Percentiles rank a stretch among this genome's conserved stretches.
Evolutionary conservation across 2,113 vertebrate species (phyloP).

Genomic region (Brachirus orientalis): DNA sequence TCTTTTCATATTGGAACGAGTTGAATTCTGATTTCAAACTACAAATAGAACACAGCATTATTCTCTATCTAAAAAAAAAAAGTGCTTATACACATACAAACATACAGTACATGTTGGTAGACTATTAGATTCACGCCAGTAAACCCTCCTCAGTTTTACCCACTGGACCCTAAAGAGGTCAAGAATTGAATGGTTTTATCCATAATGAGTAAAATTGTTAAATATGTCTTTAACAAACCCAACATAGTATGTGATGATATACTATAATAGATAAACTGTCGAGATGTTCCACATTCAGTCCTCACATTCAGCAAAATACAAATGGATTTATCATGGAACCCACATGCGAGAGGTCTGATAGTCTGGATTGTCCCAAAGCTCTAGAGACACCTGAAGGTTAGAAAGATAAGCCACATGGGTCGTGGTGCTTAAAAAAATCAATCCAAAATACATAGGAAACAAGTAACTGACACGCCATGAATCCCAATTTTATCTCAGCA

Average conservation of each 20-base stretch:
- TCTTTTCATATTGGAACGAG: too few relatives aligned
- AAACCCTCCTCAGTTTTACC: too few relatives aligned
- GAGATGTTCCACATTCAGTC: background rate
- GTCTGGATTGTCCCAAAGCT: conserved; percentile 9
- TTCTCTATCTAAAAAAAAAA: too few relatives aligned
- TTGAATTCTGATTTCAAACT: too few relatives aligned
- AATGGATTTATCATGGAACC: background rate
- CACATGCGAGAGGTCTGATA: background rate
- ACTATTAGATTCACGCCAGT: too few relatives aligned
- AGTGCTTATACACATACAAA: too few relatives aligned
- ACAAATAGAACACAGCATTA: too few relatives aligned
- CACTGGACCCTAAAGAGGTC: too few relatives aligned
- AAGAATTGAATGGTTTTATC: background rate
- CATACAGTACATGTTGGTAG: too few relatives aligned
- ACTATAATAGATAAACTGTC: background rate
- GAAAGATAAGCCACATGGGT: conserved; percentile 20
- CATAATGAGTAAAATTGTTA: background rate
- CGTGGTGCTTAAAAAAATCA: conserved; percentile 36
- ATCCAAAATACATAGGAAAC: conserved; percentile 47
- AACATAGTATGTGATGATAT: background rate
- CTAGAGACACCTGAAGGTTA: conserved; percentile 30
- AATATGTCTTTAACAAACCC: background rate
- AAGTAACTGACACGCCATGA: conserved; percentile 38
- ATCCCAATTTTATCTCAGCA: conserved; percentile 53
- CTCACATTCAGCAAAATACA: background rate